These are phyloP conservation scores for Lagopus muta DNA, from an alignment of 2,113 vertebrate genomes.

Conservation along the genomic window DNA sequence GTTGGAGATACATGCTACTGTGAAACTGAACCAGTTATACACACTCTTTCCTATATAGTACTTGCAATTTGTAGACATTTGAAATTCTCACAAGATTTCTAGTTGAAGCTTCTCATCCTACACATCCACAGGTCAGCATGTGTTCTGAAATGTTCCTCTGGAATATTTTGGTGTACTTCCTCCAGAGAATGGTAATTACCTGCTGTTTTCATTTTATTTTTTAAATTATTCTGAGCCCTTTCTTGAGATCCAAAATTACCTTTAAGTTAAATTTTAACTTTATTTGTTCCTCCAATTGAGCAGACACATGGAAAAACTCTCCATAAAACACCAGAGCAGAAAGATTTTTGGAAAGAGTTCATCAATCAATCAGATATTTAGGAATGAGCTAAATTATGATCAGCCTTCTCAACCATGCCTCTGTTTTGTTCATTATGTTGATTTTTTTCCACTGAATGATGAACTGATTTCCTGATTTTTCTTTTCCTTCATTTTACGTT, in stretches of 20 bases:
- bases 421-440: not conserved
- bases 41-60: not conserved
- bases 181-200: not conserved
- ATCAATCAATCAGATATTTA: not conserved
- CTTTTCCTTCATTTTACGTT: not conserved
- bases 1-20: not conserved
- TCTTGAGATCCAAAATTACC: not conserved
- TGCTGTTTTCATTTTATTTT: not conserved
- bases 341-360: not conserved
- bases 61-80: not conserved
- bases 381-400: not conserved
- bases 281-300: not conserved
- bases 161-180: not conserved
- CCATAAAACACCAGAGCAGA: not conserved
- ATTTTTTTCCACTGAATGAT: not conserved
- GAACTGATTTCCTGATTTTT: not conserved
- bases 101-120: not conserved
- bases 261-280: not conserved
- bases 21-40: not conserved
- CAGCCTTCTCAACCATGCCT: not conserved
- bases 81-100: not conserved
- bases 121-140: fast-evolving
- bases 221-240: not conserved
- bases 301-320: not conserved
- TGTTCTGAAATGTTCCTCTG: not conserved